phyloP scores from a whole-genome alignment of 2,888 invertebrate genomes.

The Cerastis leucographa region DNA sequence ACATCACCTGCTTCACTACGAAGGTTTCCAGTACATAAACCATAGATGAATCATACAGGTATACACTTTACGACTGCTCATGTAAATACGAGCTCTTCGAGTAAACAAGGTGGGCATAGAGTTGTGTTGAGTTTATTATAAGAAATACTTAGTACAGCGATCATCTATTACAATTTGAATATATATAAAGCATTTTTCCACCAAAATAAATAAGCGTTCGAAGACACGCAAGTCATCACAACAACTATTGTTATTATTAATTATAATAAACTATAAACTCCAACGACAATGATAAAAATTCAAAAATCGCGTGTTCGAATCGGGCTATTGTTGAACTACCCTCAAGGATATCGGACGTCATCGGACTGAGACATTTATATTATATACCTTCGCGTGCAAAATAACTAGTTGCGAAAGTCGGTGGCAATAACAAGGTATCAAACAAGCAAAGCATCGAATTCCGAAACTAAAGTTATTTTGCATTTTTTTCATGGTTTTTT shows the following conservation, averaged over 20 bases:
- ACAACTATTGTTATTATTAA: not conserved
- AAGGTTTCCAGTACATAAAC: constrained; percentile 39
- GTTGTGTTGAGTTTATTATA: not conserved
- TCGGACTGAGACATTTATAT: not conserved
- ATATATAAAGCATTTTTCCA: not conserved
- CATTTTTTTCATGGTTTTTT: not conserved
- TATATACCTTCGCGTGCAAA: not conserved
- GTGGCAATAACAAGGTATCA: not conserved
- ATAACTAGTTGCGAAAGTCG: not conserved
- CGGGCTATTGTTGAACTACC: not conserved
- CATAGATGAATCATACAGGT: constrained; percentile 53
- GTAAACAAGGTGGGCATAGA: constrained; percentile 1
- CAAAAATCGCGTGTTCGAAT: not conserved
- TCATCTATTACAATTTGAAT: not conserved
- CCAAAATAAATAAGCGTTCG: not conserved
- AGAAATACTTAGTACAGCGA: not conserved
- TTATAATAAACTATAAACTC: not conserved
- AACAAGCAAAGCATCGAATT: not conserved
- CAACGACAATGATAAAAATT: not conserved
- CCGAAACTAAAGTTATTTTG: not conserved
- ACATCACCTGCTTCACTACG: constrained; percentile 56
- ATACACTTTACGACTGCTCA: constrained; percentile 39
- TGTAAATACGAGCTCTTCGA: constrained; percentile 28
- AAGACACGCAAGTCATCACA: too few relatives aligned
- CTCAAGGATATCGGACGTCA: not conserved